Conservation (phyloP, 2,113 vertebrate genomes). For the Elaphurus davidianus region DNA sequence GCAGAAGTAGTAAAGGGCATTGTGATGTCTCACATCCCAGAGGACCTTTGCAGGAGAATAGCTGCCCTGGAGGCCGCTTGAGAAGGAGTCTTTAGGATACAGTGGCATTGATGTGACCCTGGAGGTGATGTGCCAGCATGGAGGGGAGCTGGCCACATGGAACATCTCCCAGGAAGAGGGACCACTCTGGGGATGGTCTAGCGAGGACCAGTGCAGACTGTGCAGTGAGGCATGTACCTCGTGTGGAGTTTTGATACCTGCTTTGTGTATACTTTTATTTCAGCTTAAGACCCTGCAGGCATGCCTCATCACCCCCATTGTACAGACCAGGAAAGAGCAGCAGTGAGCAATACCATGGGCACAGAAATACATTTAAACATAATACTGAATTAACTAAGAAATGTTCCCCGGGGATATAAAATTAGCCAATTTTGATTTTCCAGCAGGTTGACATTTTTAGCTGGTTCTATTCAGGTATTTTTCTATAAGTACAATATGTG, state of each 20-base stretch:
- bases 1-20: neutral
- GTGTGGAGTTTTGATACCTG: neutral
- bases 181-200: too few species aligned
- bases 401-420: neutral
- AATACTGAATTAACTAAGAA: neutral
- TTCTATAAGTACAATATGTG: neutral
- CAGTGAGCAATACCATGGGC: neutral
- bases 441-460: neutral
- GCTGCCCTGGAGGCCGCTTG: neutral
- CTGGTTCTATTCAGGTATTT: neutral
- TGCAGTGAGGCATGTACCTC: too few species aligned
- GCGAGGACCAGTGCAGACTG: fast-evolving
- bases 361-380: neutral
- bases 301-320: neutral
- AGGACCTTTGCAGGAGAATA: neutral
- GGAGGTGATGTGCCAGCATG: fast-evolving
- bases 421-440: neutral
- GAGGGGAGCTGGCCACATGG: fast-evolving
- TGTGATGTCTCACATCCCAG: neutral
- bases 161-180: neutral
- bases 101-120: too few species aligned
- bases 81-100: neutral
- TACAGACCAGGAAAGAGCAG: neutral
- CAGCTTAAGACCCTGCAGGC: neutral
- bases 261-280: neutral